Evolutionary conservation across 2,888 invertebrate genomes (phyloP).

Genomic region (Lochmaea crataegi): DNA sequence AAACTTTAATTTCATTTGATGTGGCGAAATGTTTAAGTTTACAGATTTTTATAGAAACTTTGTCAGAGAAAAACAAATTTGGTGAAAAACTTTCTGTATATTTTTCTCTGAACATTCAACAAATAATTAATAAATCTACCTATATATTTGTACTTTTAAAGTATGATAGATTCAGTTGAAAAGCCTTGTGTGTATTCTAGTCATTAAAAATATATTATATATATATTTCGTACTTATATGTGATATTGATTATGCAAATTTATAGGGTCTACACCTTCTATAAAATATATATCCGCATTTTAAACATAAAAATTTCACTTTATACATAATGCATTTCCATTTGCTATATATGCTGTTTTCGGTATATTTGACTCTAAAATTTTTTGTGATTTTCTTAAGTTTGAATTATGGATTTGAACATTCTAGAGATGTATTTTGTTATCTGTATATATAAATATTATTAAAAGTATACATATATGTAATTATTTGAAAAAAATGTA

Average conservation of each 20-base stretch:
- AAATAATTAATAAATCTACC: neutral
- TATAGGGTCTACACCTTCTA: conserved; percentile 44
- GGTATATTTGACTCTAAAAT: conserved; percentile 30
- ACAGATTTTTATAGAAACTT: neutral
- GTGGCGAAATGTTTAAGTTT: neutral
- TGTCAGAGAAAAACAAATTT: neutral
- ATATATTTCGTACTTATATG: conserved; percentile 39
- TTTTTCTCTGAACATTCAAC: neutral
- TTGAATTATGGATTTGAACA: conserved; percentile 26
- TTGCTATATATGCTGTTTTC: conserved; percentile 39
- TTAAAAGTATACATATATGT: conserved; percentile 37
- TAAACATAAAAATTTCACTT: conserved; percentile 36
- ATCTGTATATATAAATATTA: conserved; percentile 45
- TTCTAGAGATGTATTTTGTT: conserved; percentile 37
- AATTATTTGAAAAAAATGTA: conserved; percentile 48
- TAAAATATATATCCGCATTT: conserved; percentile 35
- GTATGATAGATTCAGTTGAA: neutral
- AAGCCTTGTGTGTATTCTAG: conserved; percentile 22
- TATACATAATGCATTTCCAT: conserved; percentile 47
- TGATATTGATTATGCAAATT: conserved; percentile 34
- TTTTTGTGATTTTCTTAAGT: conserved; percentile 36
- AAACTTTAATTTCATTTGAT: neutral
- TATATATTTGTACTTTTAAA: neutral
- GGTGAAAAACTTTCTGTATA: neutral
- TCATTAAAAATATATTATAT: conserved; percentile 25